These are phyloP conservation scores for Pseudomyrmex cubaensis DNA, from an alignment of 1,140 invertebrate species.

Conservation along the genomic window DNA sequence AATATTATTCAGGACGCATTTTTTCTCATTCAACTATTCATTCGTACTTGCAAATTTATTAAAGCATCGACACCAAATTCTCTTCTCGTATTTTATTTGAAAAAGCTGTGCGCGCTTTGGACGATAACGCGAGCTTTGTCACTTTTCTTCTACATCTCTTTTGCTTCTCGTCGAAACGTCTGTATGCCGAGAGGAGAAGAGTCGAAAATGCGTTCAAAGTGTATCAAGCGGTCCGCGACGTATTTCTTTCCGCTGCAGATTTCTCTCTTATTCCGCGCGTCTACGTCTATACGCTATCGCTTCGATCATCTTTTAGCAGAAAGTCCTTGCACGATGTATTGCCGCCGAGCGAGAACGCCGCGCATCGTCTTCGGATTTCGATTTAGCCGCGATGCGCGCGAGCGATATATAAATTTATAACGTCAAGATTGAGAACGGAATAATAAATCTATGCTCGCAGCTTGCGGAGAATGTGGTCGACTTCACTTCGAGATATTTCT, in stretches of 20 bases:
- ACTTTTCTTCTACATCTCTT: conserved; percentile 23
- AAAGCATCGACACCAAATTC: too few species aligned
- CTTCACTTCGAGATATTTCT: not conserved
- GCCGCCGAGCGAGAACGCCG: not conserved
- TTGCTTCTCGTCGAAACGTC: conserved; percentile 48
- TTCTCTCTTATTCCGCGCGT: not conserved
- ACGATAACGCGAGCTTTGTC: too few species aligned
- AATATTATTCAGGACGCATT: too few species aligned
- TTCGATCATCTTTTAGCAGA: conserved; percentile 33
- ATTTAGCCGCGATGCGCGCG: conserved; percentile 59
- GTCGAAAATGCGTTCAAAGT: conserved; percentile 71
- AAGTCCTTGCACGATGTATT: conserved; percentile 26
- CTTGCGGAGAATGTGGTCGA: conserved; percentile 1
- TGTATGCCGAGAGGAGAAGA: conserved; percentile 53
- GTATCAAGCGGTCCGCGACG: not conserved
- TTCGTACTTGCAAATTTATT: too few species aligned
- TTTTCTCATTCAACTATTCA: too few species aligned
- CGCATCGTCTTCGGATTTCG: conserved; percentile 59
- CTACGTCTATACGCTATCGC: conserved; percentile 2
- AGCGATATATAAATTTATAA: conserved; percentile 70
- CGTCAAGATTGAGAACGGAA: conserved; percentile 35
- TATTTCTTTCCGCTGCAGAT: not conserved
- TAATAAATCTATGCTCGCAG: conserved; percentile 56
- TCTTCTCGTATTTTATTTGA: too few species aligned
- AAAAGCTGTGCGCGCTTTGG: too few species aligned